Conservation (phyloP, 2,797 vertebrate genomes). For the Ctenosaura bakeri region DNA sequence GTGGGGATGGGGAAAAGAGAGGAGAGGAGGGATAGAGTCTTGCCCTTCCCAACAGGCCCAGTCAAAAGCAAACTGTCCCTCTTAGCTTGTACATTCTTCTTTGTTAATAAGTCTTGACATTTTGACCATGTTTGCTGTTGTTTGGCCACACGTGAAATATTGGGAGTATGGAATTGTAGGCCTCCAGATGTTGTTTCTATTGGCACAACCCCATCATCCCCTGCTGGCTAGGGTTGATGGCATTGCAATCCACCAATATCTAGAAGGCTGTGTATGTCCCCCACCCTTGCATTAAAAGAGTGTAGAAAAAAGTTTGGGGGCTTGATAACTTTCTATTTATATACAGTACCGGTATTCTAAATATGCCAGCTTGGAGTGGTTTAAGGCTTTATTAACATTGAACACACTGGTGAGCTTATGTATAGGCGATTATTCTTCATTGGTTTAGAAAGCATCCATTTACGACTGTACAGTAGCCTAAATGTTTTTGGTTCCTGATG, state of each 20-base stretch:
- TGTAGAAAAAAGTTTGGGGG: conserved; percentile 56
- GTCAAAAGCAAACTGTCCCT: no score
- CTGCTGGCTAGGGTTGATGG: not conserved
- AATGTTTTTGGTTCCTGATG: conserved; percentile 72
- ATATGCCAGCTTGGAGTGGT: conserved; percentile 56
- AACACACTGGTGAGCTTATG: conserved; percentile 60
- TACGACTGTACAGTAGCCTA: conserved; percentile 69
- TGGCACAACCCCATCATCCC: not conserved
- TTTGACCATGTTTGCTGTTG: no score
- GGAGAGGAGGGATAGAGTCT: no score
- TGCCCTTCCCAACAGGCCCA: no score
- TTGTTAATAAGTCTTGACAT: no score
- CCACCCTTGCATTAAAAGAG: conserved; percentile 36
- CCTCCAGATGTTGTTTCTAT: not conserved
- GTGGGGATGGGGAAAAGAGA: no score
- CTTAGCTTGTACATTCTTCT: no score
- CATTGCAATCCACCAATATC: not conserved
- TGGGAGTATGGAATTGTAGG: no score
- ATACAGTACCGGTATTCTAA: conserved; percentile 66
- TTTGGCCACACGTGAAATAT: no score
- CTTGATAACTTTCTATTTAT: conserved; percentile 63
- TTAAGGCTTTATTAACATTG: conserved; percentile 72
- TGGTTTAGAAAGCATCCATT: conserved; percentile 77
- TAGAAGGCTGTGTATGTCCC: not conserved
- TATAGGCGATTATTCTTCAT: conserved; percentile 72